Evolutionary conservation across 2,113 vertebrate species (phyloP), one percentile per base, ranked within the genome.

Genomic region (Bufo bufo): DNA sequence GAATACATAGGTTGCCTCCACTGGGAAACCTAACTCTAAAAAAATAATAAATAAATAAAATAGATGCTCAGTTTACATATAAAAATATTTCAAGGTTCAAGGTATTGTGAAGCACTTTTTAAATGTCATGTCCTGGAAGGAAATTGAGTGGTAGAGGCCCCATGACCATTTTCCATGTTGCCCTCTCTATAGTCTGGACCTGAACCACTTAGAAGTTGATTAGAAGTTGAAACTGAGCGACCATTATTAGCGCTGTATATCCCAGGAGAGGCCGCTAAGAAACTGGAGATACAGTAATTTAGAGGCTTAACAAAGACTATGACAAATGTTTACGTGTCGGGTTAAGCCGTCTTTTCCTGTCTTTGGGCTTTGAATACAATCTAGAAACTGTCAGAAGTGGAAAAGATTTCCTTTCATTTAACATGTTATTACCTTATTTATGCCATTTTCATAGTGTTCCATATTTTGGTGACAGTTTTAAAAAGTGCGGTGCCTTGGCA

Each of bases 321-420:
- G 47, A 52, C 47, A 66, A 50, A 17, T 71, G 47, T 84, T 20
- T 69, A n/a, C 17, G 10, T 23, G 19, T 49, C 33, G 49, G 16
- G 33, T 61, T 43, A 82, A 82, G 58, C 3, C 6, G 14, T 82
- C 79, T 19, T 84, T 84, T 84, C 82, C 82, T 84, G 43, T 50
- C 58, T 23, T 19, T n/a, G n/a, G 12, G 43, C 45, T 65, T 66
- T 66, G 43, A 83, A 83, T 52, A 66, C 20, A 65, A 66, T 83
- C 43, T 50, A 6, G 17, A 66, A 14, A 6, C 13, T 19, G 63
- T 66, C 47, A 52, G 3, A n/a, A 84, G 11, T 71, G 6, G 63
- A n/a, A 50, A 9, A 13, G 17, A 84, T 71, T 84, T 84, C 82
- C 82, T 84, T n/a, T 63, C 6, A 71, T 83, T 83, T 83, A 49